Conservation (phyloP, 1,140 invertebrate genomes). For the Hylyphantes graminicola region DNA sequence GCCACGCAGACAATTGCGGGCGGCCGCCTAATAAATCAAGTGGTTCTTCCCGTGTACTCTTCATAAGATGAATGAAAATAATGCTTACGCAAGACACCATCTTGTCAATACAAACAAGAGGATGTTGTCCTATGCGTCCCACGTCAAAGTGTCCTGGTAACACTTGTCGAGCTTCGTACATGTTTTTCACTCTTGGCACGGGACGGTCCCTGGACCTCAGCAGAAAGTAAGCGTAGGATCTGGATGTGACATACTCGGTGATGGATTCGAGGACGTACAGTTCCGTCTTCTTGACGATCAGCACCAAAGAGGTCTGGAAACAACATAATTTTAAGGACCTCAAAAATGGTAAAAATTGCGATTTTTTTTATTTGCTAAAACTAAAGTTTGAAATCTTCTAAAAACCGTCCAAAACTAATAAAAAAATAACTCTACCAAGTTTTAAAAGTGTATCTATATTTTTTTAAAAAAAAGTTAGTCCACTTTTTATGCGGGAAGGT, state of each 20-base stretch:
- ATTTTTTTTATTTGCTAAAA: too few species aligned
- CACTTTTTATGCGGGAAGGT: too few species aligned
- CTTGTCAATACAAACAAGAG: constrained; percentile 19
- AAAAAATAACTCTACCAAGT: too few species aligned
- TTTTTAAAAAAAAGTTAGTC: too few species aligned
- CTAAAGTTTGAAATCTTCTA: too few species aligned
- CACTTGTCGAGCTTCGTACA: neutral
- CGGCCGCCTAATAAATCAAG: too few species aligned
- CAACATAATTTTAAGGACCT: neutral
- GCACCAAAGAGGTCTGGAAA: constrained; percentile 20
- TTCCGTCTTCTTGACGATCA: constrained; percentile 29
- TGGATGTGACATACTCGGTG: neutral
- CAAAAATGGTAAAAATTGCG: too few species aligned
- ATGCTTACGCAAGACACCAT: neutral
- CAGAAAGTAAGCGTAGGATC: constrained; percentile 31
- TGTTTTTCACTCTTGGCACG: neutral
- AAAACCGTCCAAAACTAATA: too few species aligned
- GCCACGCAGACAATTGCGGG: too few species aligned
- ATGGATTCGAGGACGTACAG: constrained; percentile 8
- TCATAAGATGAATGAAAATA: neutral
- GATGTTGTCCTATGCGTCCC: constrained; percentile 26
- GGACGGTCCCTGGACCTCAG: neutral
- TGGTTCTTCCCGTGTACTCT: too few species aligned
- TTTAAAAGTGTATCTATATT: too few species aligned
- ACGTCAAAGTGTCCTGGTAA: constrained; percentile 28